phyloP scores from a whole-genome alignment of 2,888 invertebrate genomes.

The Dolichomitus sp. region DNA sequence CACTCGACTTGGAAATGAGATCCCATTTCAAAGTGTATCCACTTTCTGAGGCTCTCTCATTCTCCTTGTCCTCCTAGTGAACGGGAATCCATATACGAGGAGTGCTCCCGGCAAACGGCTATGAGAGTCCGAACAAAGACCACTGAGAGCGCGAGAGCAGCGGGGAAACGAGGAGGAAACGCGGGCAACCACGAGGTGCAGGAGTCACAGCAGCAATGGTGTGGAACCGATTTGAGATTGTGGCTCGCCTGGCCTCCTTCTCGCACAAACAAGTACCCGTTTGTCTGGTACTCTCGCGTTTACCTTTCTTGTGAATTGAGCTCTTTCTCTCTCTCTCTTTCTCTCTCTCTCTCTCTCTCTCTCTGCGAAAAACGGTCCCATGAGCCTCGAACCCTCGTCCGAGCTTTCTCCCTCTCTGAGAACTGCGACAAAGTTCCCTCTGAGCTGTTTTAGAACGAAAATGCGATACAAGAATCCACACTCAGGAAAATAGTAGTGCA shows the following conservation, averaged over 20 bases:
- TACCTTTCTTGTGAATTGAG: conserved; percentile 29
- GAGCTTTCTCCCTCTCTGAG: background rate
- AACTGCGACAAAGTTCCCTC: conserved; percentile 35
- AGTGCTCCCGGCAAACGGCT: conserved; percentile 48
- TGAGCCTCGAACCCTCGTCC: conserved; percentile 23
- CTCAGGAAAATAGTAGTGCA: no score
- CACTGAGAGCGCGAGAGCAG: background rate
- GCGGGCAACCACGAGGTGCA: conserved; percentile 19
- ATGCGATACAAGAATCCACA: conserved; percentile 24
- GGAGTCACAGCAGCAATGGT: conserved; percentile 34
- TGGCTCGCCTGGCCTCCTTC: conserved; percentile 32
- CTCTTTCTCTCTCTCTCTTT: conserved; percentile 16
- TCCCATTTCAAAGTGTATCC: conserved; percentile 60
- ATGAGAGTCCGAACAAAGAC: conserved; percentile 52
- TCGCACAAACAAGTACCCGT: conserved; percentile 47
- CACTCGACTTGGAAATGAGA: conserved; percentile 46
- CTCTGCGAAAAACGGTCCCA: conserved; percentile 11
- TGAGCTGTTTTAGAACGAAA: conserved; percentile 15
- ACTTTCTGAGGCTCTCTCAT: conserved; percentile 38
- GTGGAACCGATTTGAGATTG: conserved; percentile 68
- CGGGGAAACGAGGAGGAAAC: conserved; percentile 18
- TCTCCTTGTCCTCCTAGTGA: conserved; percentile 16
- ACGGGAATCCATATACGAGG: conserved; percentile 44
- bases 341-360: background rate
- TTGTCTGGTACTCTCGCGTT: conserved; percentile 43